Evolutionary conservation across 1,140 invertebrate genomes (phyloP), one percentile per base, ranked within the genome.

Genomic region (Drosophila ambigua): DNA sequence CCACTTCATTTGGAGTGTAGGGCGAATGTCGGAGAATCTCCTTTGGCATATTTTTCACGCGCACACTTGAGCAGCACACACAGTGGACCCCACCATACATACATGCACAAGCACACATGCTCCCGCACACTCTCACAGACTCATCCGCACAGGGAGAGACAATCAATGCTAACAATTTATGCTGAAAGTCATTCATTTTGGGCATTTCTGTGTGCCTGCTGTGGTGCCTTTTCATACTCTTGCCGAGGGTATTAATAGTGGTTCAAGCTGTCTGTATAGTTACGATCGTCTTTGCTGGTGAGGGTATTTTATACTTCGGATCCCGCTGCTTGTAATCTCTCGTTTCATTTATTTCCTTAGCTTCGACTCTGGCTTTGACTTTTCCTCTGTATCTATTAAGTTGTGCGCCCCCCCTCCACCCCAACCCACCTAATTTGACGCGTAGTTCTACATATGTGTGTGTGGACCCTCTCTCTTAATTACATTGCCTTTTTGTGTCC

Each of bases 81-180:
- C 44, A 49, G 20, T 2, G 20, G 20, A 20, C 20, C 20, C 20
- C 31, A 50, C 16, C 16, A 16, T 16, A 1, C 16, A 16, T 16
- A 16, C 16, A 16, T 16, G 16, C 44, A 49, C 45, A 49, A 7
- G 31, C 20, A 68, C 41, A 45, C 28, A 46, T 64, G 23, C 48
- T 54, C 28, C 16, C 41, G 9, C 16, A 53, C 24, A 28, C 16
- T 52, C 8, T 16, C 16, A 1, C 20, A 50, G 4, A 28, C 8
- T 2, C 35, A 39, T 23, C 43, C 43, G 20, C 44, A 39, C 24
- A 46, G 26, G 54, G 13, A 64, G 24, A 41, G 50, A 63, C 79
- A 87, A 87, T 88, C 83, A 88, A 88, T 88, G 84, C 51, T 63
- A 67, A 61, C 73, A 73, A 76, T 82, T 83, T 83, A 68, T 74